Evolutionary conservation across 2,888 invertebrate genomes (phyloP), one percentile per base, ranked within the genome.

Genomic region (Thyatira batis): DNA sequence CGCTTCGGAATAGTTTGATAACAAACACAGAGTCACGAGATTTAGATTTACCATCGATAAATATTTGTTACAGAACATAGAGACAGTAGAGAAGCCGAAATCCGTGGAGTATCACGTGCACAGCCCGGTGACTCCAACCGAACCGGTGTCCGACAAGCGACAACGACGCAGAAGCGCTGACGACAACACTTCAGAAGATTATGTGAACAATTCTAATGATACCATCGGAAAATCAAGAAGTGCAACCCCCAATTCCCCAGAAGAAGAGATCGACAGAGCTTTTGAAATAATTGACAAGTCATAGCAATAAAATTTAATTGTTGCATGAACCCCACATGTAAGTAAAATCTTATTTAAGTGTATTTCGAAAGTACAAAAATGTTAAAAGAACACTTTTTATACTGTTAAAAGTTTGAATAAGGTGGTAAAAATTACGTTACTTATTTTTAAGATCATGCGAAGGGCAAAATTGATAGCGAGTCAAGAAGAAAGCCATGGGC

Each of bases 251-350:
- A 80, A 73, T 46, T 79, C 84, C 0, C 86, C 90, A 0, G 92
- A 92, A 13, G 86, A 89, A 60, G 90, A 92, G 68, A 92, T 92
- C 49, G 92, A 92, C 54, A 81, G 63, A 11, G 92, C 91, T 0
- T 92, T 92, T 52, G 83, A 87, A 58, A 76, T 87, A 20, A 82
- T 90, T 51, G 87, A 92, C 51, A 92, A 89, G 58, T 75, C 82
- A 61, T 84, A 83, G 75, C 61, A 28, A 13, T 33, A 33, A 45
- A 57, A 39, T 46, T 45, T 20, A 6, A 45, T 45, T 20, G 21
- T 11, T 1, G 5, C 11, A 4, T 45, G 2, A n/a, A 5, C 13
- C n/a, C 13, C 33, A 13, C 39, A 8, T 39, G 39, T 39, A n/a
- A 39, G 39, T 39, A n/a, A n/a, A 39, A 39, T 8, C 0, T 17